These are phyloP conservation scores for Prolemur simus DNA, from an alignment of 2,113 vertebrate genomes.

Conservation along the genomic window DNA sequence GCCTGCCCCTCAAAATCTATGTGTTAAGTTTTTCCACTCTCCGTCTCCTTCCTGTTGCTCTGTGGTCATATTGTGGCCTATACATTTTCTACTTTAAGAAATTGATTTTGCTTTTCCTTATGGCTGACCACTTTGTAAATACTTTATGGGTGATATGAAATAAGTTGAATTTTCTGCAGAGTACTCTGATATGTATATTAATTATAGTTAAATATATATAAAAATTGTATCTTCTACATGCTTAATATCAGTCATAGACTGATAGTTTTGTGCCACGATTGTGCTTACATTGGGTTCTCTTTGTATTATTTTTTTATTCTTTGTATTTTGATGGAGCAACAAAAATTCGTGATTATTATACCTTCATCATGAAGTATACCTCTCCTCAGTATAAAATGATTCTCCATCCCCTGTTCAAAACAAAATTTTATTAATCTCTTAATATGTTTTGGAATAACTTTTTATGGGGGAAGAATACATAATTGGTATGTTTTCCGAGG, in stretches of 20 bases:
- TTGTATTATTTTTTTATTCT: background rate
- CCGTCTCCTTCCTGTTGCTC: background rate
- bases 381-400: background rate
- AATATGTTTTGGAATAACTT: slow-evolving; percentile 11
- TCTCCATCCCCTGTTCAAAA: background rate
- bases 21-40: background rate
- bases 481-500: background rate
- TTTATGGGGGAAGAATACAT: background rate
- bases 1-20: background rate
- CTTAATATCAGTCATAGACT: background rate
- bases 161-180: background rate
- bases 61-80: background rate
- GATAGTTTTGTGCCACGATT: background rate
- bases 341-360: background rate
- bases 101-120: background rate
- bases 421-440: background rate
- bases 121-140: background rate
- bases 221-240: background rate
- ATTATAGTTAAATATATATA: background rate
- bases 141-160: background rate
- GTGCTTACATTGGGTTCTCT: background rate
- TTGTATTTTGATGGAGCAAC: background rate
- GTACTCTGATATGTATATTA: background rate
- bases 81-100: background rate
- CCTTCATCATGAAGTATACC: background rate